A percentile compares a stretch with the other conserved stretches of the same genome.
Evolutionary conservation across 2,888 invertebrate species (phyloP).

Genomic region (Heliconius erato): DNA sequence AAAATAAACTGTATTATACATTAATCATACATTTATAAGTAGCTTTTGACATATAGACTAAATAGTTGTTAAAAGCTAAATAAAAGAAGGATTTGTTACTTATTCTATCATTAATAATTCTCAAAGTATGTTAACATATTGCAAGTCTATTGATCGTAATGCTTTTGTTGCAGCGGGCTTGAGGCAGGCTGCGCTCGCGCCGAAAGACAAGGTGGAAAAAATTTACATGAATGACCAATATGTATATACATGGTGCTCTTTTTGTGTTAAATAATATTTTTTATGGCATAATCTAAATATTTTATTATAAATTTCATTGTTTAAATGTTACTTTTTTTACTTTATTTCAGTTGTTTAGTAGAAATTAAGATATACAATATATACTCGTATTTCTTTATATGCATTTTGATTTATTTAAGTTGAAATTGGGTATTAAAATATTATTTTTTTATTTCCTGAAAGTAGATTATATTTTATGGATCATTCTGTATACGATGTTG

Average conservation of each 20-base stretch:
- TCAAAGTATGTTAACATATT: slow-evolving; percentile 53
- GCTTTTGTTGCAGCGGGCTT: slow-evolving; percentile 71
- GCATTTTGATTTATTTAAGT: neutral
- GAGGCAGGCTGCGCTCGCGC: slow-evolving; percentile 65
- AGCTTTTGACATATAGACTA: slow-evolving; percentile 31
- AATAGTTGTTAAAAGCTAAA: slow-evolving; percentile 22
- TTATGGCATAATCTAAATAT: neutral
- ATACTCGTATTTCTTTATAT: neutral
- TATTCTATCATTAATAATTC: slow-evolving; percentile 60
- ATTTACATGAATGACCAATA: slow-evolving; percentile 77
- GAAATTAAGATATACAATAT: neutral
- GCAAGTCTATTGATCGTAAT: slow-evolving; percentile 64
- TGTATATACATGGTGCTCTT: slow-evolving; percentile 60
- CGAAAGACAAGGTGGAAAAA: slow-evolving; percentile 73
- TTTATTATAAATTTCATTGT: neutral
- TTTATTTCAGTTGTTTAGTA: neutral
- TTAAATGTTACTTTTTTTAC: neutral
- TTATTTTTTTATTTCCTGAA: neutral
- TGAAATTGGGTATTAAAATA: neutral
- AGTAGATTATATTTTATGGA: neutral
- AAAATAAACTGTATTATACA: slow-evolving; percentile 3
- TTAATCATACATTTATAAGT: slow-evolving; percentile 23
- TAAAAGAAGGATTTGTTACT: slow-evolving; percentile 40
- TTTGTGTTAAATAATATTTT: slow-evolving; percentile 1
- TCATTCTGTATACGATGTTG: slow-evolving; percentile 61